Conservation (phyloP, 2,888 invertebrate genomes). For the Pseudanteris insignis region DNA sequence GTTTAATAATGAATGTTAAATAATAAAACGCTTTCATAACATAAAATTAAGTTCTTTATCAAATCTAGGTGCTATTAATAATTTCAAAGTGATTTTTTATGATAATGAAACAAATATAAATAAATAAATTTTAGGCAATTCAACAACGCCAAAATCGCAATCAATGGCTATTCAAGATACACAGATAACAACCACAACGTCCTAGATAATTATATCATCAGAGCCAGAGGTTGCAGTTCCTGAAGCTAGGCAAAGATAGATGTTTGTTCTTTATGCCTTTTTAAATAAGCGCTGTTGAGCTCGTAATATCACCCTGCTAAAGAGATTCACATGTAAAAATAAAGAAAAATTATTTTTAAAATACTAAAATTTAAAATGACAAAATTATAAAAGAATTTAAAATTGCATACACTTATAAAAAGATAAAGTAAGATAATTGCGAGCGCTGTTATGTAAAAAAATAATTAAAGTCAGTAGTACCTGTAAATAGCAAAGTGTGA, state of each 20-base stretch:
- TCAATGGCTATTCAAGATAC: conserved; percentile 61
- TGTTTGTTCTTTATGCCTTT: conserved; percentile 50
- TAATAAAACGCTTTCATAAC: too few species aligned
- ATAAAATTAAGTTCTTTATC: too few species aligned
- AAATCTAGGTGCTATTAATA: too few species aligned
- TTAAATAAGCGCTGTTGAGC: conserved; percentile 40
- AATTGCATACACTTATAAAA: conserved; percentile 13
- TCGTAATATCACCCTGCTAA: conserved; percentile 37
- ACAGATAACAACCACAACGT: conserved; percentile 55
- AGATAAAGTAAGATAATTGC: conserved; percentile 40
- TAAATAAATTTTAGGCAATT: conserved; percentile 54
- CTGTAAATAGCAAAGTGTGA: conserved; percentile 65
- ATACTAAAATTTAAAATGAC: conserved; percentile 14
- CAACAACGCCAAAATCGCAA: conserved; percentile 62
- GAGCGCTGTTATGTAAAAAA: conserved; percentile 55
- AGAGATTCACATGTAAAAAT: conserved; percentile 22
- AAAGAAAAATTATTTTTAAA: conserved; percentile 22
- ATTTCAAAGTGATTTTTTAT: too few species aligned
- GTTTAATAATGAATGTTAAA: too few species aligned
- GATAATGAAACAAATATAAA: too few species aligned
- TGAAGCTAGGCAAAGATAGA: conserved; percentile 62
- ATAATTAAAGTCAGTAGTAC: conserved; percentile 61
- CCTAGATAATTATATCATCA: conserved; percentile 45
- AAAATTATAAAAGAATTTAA: conserved; percentile 16
- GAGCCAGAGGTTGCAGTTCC: conserved; percentile 63